These are phyloP conservation scores for Elegia similella DNA, from an alignment of 2,888 invertebrate species.

Conservation along the genomic window DNA sequence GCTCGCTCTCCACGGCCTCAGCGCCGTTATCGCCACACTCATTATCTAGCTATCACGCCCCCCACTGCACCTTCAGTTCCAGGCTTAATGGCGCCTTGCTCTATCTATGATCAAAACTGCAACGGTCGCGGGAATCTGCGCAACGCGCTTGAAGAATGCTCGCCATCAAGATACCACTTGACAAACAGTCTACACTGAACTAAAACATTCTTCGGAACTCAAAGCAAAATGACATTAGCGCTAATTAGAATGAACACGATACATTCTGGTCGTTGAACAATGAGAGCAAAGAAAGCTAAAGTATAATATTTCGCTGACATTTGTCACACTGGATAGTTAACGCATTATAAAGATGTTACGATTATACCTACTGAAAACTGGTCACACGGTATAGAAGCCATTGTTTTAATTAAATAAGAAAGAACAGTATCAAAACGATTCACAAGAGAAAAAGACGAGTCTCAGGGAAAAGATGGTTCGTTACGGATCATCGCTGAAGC, in stretches of 20 bases:
- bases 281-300: constrained; percentile 47
- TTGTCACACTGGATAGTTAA: constrained; percentile 21
- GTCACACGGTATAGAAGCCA: constrained; percentile 3
- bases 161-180: constrained; percentile 16
- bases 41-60: constrained; percentile 69
- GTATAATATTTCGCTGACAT: constrained; percentile 34
- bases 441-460: not conserved
- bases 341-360: not conserved
- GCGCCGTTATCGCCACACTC: constrained; percentile 60
- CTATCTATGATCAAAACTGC: constrained; percentile 40
- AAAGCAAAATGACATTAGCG: constrained; percentile 23
- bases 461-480: not conserved
- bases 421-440: constrained; percentile 1
- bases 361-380: not conserved
- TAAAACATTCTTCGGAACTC: not conserved
- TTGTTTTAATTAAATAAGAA: constrained; percentile 1
- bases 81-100: constrained; percentile 29
- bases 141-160: constrained; percentile 22
- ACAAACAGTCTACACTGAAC: not conserved
- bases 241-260: constrained; percentile 43
- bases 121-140: constrained; percentile 27
- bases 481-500: not conserved
- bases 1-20: constrained; percentile 46
- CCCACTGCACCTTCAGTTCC: constrained; percentile 52
- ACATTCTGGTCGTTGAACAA: constrained; percentile 42